phyloP scores from a whole-genome alignment of 1,140 invertebrate genomes.

The Homarus americanus region DNA sequence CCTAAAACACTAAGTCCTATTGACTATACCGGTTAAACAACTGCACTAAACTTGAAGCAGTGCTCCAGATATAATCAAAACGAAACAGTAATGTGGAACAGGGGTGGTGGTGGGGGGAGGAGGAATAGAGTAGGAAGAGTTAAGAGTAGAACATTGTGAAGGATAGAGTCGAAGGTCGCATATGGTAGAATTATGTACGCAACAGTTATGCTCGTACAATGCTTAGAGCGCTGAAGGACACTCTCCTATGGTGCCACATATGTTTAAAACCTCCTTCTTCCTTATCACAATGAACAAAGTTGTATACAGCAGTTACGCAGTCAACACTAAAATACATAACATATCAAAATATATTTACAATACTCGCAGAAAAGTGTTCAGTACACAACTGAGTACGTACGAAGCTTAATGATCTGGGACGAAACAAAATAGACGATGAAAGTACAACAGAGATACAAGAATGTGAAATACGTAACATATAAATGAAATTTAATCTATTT shows the following conservation, averaged over 20 bases:
- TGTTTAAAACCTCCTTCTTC: neutral
- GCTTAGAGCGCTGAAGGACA: constrained; percentile 9
- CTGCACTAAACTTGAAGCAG: no score
- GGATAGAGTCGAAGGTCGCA: constrained; percentile 6
- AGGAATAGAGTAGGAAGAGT: no score
- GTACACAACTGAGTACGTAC: neutral
- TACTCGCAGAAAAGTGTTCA: neutral
- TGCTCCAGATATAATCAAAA: no score
- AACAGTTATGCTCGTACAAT: neutral
- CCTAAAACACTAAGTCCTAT: no score
- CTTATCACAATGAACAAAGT: neutral
- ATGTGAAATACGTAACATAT: neutral
- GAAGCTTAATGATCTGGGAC: neutral
- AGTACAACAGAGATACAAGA: neutral
- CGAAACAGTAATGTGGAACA: no score
- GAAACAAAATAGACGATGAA: neutral
- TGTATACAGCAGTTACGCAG: no score
- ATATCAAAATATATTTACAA: no score
- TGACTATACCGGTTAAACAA: no score
- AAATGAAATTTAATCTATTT: neutral
- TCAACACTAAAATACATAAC: no score
- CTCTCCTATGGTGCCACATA: neutral
- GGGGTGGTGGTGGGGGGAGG: no score
- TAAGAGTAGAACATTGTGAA: neutral
- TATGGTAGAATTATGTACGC: constrained; percentile 7